Conservation (phyloP, 2,797 vertebrate genomes). For the Percopsis omiscomaycus region DNA sequence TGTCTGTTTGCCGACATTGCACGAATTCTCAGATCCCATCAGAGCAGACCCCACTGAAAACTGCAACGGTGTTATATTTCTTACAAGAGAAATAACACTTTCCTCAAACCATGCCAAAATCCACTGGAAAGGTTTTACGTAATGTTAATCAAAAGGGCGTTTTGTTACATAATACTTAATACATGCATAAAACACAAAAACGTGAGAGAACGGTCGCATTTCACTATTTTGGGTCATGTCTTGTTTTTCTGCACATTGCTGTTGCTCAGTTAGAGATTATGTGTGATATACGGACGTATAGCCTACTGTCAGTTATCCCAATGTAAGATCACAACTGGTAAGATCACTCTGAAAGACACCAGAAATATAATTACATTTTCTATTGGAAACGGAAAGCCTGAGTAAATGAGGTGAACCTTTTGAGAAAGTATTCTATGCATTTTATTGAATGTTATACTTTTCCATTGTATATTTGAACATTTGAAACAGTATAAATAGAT, state of each 20-base stretch:
- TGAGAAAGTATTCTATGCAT: constrained; percentile 74
- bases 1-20: constrained; percentile 19
- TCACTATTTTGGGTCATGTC: too few relatives aligned
- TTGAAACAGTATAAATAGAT: constrained; percentile 73
- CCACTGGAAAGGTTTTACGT: constrained; percentile 47
- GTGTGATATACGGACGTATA: too few relatives aligned
- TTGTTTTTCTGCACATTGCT: too few relatives aligned
- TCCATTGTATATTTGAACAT: constrained; percentile 67
- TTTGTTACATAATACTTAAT: constrained; percentile 4
- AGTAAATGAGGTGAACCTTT: constrained; percentile 20
- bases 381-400: too few relatives aligned
- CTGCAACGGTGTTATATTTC: not conserved
- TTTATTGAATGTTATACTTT: constrained; percentile 72
- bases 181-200: too few relatives aligned
- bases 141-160: constrained; percentile 44
- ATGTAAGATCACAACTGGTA: too few relatives aligned
- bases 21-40: not conserved
- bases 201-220: too few relatives aligned
- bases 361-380: not conserved
- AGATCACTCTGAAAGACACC: not conserved
- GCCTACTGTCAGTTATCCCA: too few relatives aligned
- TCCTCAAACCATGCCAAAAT: not conserved
- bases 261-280: too few relatives aligned
- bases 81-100: not conserved
- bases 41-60: not conserved